Evolutionary conservation across 2,113 vertebrate species (phyloP).

Genomic region (Gallinago undulata): DNA sequence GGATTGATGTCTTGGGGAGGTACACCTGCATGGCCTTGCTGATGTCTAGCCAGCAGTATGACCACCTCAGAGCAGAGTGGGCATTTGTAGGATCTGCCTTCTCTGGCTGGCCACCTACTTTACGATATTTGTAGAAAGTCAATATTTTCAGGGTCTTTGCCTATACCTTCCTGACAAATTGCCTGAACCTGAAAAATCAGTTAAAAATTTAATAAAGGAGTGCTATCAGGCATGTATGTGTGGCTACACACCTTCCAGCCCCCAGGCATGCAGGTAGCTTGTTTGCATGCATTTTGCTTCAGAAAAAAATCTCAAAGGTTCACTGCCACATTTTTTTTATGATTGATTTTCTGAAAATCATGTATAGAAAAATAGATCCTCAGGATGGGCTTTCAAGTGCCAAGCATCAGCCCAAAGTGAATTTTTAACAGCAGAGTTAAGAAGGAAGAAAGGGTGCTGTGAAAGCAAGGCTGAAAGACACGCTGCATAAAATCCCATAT

Average conservation of each 20-base stretch:
- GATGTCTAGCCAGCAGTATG: neutral
- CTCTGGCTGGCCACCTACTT: neutral
- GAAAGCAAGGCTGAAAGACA: neutral
- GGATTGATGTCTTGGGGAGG: neutral
- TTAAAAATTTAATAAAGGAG: neutral
- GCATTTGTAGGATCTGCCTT: neutral
- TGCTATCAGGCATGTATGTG: accelerated
- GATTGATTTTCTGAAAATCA: neutral
- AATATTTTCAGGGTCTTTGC: neutral
- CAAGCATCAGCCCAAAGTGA: neutral
- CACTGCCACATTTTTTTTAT: neutral
- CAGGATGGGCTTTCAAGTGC: neutral
- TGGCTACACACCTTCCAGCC: neutral
- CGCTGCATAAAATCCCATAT: neutral
- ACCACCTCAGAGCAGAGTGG: neutral
- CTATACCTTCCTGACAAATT: neutral
- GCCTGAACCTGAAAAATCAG: neutral
- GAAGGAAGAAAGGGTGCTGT: neutral
- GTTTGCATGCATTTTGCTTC: neutral
- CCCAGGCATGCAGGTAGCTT: neutral
- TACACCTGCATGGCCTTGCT: neutral
- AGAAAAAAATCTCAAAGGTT: neutral
- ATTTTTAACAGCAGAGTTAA: neutral
- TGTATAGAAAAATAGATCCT: neutral
- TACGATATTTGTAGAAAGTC: neutral